Evolutionary conservation across 2,888 invertebrate species (phyloP).

Genomic region (Shargacucullia verbasci): DNA sequence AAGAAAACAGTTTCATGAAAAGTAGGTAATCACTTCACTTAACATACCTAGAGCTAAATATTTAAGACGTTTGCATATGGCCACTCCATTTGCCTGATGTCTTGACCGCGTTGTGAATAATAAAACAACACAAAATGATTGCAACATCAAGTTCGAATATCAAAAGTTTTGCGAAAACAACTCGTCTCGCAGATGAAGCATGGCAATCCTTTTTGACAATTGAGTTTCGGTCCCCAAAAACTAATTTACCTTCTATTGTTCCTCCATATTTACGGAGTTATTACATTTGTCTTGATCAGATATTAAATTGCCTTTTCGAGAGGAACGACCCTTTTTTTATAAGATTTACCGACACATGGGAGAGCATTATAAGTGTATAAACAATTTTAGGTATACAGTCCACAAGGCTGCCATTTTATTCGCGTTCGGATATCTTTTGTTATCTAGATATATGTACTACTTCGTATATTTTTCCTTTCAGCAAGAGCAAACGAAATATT

Average conservation of each 20-base stretch:
- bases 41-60: constrained; percentile 35
- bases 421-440: neutral
- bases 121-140: constrained; percentile 53
- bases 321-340: constrained; percentile 73
- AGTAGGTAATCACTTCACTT: constrained; percentile 7
- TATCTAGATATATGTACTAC: too few species aligned
- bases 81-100: constrained; percentile 55
- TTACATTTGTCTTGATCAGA: constrained; percentile 84
- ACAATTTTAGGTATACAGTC: constrained; percentile 47
- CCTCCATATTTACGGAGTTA: constrained; percentile 83
- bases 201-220: constrained; percentile 78
- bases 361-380: constrained; percentile 50
- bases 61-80: constrained; percentile 55
- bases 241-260: constrained; percentile 85
- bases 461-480: too few species aligned
- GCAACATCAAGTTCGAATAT: constrained; percentile 57
- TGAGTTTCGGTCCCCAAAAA: constrained; percentile 81
- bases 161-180: constrained; percentile 61
- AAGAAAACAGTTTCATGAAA: neutral
- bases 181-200: constrained; percentile 64
- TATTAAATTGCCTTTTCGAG: constrained; percentile 78
- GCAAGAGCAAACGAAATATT: too few species aligned
- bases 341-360: constrained; percentile 66
- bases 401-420: neutral
- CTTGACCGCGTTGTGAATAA: constrained; percentile 60